Conservation (phyloP, 1,140 invertebrate species). For the Oryzaephilus surinamensis region DNA sequence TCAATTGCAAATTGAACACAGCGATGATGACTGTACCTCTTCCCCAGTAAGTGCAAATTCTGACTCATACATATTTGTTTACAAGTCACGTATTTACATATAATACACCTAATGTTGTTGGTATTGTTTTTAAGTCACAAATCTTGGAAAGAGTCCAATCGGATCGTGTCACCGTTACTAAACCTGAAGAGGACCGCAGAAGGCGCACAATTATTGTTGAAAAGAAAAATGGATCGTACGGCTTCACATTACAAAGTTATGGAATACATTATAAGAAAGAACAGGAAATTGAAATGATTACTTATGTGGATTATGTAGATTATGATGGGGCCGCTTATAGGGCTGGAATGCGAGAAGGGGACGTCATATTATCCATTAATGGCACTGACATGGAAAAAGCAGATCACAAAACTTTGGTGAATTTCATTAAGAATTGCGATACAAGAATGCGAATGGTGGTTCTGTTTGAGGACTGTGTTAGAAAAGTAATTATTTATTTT, state of each 20-base stretch:
- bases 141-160: slow-evolving; percentile 74
- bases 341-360: slow-evolving; percentile 87
- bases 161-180: slow-evolving; percentile 59
- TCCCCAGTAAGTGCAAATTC: slow-evolving; percentile 21
- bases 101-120: no score
- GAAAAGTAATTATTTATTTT: slow-evolving; percentile 53
- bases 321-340: slow-evolving; percentile 78
- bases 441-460: slow-evolving; percentile 88
- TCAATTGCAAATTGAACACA: slow-evolving; percentile 23
- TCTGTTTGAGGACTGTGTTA: slow-evolving; percentile 87
- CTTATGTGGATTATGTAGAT: slow-evolving; percentile 93
- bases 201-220: slow-evolving; percentile 84
- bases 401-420: slow-evolving; percentile 82
- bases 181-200: slow-evolving; percentile 72
- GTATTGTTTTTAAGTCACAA: slow-evolving; percentile 43
- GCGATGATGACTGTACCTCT: slow-evolving; percentile 23
- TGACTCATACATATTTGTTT: slow-evolving; percentile 4
- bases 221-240: slow-evolving; percentile 83
- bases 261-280: slow-evolving; percentile 91
- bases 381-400: slow-evolving; percentile 84
- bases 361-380: slow-evolving; percentile 91
- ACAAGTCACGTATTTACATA: no score
- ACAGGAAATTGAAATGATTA: slow-evolving; percentile 84
- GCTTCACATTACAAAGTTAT: slow-evolving; percentile 90
- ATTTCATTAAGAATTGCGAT: slow-evolving; percentile 83